Evolutionary conservation across 2,797 vertebrate species (phyloP).

Genomic region (Anas capensis): DNA sequence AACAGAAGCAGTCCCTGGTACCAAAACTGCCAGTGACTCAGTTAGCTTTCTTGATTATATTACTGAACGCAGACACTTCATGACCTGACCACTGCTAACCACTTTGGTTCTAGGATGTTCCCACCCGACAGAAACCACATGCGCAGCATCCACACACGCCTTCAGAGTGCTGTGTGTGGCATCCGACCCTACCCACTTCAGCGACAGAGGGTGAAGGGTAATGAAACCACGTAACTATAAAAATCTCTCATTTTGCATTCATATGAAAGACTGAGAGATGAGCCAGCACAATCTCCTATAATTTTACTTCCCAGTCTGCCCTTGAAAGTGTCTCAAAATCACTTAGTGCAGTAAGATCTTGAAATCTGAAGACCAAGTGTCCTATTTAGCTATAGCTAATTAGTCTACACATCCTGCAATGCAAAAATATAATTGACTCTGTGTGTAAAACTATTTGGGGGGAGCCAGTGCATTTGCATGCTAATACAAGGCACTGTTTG

Average conservation of each 20-base stretch:
- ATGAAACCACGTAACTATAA: background rate
- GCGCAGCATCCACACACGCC: background rate
- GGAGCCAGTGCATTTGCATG: slow-evolving; percentile 57
- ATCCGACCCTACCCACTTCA: background rate
- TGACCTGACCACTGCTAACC: background rate
- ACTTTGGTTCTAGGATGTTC: background rate
- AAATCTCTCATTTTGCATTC: slow-evolving; percentile 14
- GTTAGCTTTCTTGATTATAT: background rate
- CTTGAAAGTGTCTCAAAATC: slow-evolving; percentile 38
- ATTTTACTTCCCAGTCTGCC: slow-evolving; percentile 5
- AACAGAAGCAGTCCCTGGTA: background rate
- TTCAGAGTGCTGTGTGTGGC: background rate
- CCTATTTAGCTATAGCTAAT: slow-evolving; percentile 43
- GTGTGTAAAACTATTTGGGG: slow-evolving; percentile 49
- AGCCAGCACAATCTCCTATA: background rate
- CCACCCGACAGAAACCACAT: background rate
- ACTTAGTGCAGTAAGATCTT: slow-evolving; percentile 35
- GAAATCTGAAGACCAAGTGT: slow-evolving; percentile 49
- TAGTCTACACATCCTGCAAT: slow-evolving; percentile 43
- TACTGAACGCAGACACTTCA: background rate
- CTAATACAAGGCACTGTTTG: slow-evolving; percentile 39
- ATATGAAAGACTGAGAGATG: slow-evolving; percentile 15
- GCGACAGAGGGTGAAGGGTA: background rate
- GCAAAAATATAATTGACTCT: slow-evolving; percentile 62
- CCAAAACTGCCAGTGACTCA: background rate